Evolutionary conservation across 2,888 invertebrate genomes (phyloP).

Genomic region (Monopis laevigella): DNA sequence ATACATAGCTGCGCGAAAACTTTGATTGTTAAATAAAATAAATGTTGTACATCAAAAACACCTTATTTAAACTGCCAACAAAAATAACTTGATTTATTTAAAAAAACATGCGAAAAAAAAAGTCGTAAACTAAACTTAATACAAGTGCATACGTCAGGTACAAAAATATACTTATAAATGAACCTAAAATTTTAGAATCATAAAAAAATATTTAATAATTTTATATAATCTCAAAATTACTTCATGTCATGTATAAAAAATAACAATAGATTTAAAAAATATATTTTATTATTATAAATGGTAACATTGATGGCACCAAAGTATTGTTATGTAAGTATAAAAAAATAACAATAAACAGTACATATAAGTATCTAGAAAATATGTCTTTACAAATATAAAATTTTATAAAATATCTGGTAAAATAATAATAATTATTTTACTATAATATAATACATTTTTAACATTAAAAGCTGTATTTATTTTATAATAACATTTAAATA

Average conservation of each 20-base stretch:
- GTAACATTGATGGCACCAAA: constrained; percentile 9
- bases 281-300: background rate
- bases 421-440: background rate
- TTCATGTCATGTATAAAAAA: background rate
- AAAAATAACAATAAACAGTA: background rate
- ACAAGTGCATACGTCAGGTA: constrained; percentile 1
- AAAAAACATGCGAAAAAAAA: constrained; percentile 6
- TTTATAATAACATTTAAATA: too few relatives aligned
- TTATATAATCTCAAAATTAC: constrained; percentile 3
- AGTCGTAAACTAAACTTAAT: constrained; percentile 2
- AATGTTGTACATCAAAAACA: too few relatives aligned
- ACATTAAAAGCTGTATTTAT: too few relatives aligned
- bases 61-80: constrained; percentile 6
- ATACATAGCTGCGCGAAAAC: constrained; percentile 63
- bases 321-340: background rate
- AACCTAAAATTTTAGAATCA: background rate
- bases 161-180: background rate
- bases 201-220: constrained; percentile 1
- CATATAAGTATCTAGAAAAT: background rate
- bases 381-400: background rate
- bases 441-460: too few relatives aligned
- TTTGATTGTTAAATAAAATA: constrained; percentile 27
- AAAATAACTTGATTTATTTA: constrained; percentile 2
- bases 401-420: background rate
- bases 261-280: constrained; percentile 1